Percentiles rank a stretch among this genome's conserved stretches.
These are phyloP conservation scores for Nomada hirtipes DNA, from an alignment of 2,888 invertebrate genomes.

Conservation along the genomic window DNA sequence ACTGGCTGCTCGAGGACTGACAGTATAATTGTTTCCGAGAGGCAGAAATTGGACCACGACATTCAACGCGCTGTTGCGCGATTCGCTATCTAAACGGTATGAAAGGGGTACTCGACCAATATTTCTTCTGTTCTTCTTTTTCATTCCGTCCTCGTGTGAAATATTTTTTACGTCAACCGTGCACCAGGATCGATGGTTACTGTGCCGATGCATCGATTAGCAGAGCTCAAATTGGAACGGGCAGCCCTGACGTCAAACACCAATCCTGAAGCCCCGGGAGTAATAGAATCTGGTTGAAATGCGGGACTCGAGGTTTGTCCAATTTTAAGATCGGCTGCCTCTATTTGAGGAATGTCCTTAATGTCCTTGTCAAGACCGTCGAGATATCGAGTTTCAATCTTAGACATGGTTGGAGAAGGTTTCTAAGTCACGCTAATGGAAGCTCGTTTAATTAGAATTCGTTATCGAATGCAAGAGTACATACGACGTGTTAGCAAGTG, in stretches of 20 bases:
- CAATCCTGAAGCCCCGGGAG: not conserved
- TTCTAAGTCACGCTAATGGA: not conserved
- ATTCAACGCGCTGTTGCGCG: not conserved
- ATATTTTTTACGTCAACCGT: not conserved
- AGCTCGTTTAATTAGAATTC: no score
- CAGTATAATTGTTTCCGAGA: slow-evolving; percentile 24
- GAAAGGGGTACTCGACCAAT: not conserved
- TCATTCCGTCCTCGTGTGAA: not conserved
- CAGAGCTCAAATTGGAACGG: slow-evolving; percentile 9
- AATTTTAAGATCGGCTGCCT: slow-evolving; percentile 14
- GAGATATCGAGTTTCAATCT: slow-evolving; percentile 9
- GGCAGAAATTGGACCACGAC: slow-evolving; percentile 24
- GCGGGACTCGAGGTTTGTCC: not conserved
- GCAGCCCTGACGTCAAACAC: slow-evolving; percentile 31
- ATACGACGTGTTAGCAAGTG: not conserved
- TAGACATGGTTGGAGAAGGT: no score
- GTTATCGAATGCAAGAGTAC: not conserved
- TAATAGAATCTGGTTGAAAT: slow-evolving; percentile 13
- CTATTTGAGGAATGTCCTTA: not conserved
- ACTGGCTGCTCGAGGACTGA: not conserved
- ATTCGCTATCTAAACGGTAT: not conserved
- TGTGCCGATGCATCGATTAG: not conserved
- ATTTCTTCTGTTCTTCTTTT: not conserved
- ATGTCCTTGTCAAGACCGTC: not conserved
- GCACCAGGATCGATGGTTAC: not conserved